phyloP scores from a whole-genome alignment of 1,140 invertebrate genomes.

The Zaprionus ornatus region DNA sequence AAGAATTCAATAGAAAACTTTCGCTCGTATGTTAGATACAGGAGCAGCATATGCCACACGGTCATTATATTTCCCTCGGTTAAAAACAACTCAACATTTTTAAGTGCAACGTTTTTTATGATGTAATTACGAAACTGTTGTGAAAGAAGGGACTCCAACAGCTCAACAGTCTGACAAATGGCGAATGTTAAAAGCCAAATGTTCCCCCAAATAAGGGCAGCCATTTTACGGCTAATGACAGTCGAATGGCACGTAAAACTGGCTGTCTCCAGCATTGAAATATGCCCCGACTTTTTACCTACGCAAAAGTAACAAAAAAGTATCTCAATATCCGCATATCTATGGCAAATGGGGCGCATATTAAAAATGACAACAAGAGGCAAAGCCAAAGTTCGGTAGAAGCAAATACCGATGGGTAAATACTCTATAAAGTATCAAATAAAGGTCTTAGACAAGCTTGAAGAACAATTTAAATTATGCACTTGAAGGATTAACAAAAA shows the following conservation, averaged over 20 bases:
- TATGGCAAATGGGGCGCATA: conserved; percentile 64
- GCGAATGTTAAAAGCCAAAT: conserved; percentile 30
- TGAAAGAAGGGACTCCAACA: neutral
- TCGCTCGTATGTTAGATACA: conserved; percentile 2
- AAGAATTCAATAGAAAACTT: conserved; percentile 28
- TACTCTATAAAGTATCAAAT: neutral
- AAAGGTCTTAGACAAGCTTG: neutral
- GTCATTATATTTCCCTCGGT: neutral
- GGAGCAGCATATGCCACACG: conserved; percentile 3
- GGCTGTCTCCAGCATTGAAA: conserved; percentile 2
- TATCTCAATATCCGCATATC: conserved; percentile 50
- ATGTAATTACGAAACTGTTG: conserved; percentile 61
- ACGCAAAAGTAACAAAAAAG: conserved; percentile 61
- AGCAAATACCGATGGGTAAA: neutral
- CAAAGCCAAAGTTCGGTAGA: conserved; percentile 19
- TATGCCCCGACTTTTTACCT: neutral
- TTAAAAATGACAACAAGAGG: conserved; percentile 62
- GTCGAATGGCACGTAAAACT: conserved; percentile 26
- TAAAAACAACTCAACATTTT: conserved; percentile 48
- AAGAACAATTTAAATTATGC: neutral
- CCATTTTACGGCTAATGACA: conserved; percentile 68
- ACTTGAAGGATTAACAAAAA: neutral
- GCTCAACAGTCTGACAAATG: conserved; percentile 11
- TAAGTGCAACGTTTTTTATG: conserved; percentile 57
- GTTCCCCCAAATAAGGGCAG: conserved; percentile 32